phyloP scores from a whole-genome alignment of 2,888 invertebrate species.

The Agonopterix arenella region DNA sequence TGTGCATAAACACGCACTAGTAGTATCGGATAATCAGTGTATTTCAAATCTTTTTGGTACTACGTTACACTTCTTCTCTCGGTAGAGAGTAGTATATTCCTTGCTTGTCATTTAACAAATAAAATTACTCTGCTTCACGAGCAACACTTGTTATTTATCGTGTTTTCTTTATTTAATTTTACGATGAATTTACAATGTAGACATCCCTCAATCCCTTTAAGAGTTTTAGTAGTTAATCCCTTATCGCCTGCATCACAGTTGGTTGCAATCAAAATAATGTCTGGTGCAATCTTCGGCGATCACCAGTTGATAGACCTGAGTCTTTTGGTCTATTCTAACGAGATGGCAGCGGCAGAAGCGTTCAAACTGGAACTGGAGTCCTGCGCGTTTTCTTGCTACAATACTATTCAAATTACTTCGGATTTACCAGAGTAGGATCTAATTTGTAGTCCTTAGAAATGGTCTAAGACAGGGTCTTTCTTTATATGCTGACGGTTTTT shows the following conservation, averaged over 20 bases:
- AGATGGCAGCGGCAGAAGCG: slow-evolving; percentile 31
- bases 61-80: too few relatives aligned
- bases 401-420: slow-evolving; percentile 40
- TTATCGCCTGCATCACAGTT: slow-evolving; percentile 38
- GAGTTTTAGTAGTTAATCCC: slow-evolving; percentile 51
- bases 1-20: too few relatives aligned
- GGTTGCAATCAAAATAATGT: slow-evolving; percentile 43
- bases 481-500: too few relatives aligned
- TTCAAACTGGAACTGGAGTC: slow-evolving; percentile 38
- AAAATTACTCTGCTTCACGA: not conserved
- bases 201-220: slow-evolving; percentile 30
- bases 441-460: too few relatives aligned
- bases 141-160: too few relatives aligned
- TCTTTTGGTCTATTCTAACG: slow-evolving; percentile 50
- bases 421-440: slow-evolving; percentile 49
- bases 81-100: too few relatives aligned
- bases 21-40: too few relatives aligned
- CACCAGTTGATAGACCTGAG: slow-evolving; percentile 42
- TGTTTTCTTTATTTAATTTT: not conserved
- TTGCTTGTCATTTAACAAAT: not conserved
- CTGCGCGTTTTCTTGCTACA: slow-evolving; percentile 45
- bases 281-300: slow-evolving; percentile 47
- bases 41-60: too few relatives aligned
- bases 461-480: too few relatives aligned
- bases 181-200: slow-evolving; percentile 49